Conservation (phyloP, 2,113 vertebrate genomes). For the Alouatta palliata region DNA sequence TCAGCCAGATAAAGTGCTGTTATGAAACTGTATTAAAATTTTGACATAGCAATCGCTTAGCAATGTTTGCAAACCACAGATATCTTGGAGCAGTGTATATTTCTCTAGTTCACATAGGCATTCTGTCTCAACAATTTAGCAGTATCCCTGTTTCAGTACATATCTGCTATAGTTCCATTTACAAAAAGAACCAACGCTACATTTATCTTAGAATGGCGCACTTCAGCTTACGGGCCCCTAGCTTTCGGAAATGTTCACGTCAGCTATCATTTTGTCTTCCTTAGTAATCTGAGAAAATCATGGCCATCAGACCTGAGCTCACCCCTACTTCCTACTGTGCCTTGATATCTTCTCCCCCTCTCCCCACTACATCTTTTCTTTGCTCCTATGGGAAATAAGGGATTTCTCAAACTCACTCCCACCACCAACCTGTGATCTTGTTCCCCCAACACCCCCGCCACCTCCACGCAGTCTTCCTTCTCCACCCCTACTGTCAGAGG, state of each 20-base stretch:
- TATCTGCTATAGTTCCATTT: not conserved
- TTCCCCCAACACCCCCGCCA: not conserved
- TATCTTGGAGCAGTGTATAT: not conserved
- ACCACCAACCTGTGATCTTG: not conserved
- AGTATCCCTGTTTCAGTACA: not conserved
- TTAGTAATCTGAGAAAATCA: not conserved
- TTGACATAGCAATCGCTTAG: not conserved
- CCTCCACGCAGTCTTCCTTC: not conserved
- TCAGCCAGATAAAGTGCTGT: not conserved
- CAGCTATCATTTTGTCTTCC: not conserved
- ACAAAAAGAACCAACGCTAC: not conserved
- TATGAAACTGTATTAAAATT: not conserved
- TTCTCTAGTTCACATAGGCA: not conserved
- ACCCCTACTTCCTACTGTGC: not conserved
- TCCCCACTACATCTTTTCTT: not conserved
- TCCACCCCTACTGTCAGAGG: not conserved
- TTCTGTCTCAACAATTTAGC: not conserved
- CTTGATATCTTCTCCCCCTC: not conserved
- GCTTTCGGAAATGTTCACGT: not conserved
- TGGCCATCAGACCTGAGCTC: not conserved
- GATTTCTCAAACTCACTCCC: not conserved
- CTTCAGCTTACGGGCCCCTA: not conserved
- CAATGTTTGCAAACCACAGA: not conserved
- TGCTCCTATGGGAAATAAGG: not conserved
- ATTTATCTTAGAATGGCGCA: not conserved